These are phyloP conservation scores for Oreochromis grahami DNA, from an alignment of 2,797 vertebrate genomes.

Conservation along the genomic window DNA sequence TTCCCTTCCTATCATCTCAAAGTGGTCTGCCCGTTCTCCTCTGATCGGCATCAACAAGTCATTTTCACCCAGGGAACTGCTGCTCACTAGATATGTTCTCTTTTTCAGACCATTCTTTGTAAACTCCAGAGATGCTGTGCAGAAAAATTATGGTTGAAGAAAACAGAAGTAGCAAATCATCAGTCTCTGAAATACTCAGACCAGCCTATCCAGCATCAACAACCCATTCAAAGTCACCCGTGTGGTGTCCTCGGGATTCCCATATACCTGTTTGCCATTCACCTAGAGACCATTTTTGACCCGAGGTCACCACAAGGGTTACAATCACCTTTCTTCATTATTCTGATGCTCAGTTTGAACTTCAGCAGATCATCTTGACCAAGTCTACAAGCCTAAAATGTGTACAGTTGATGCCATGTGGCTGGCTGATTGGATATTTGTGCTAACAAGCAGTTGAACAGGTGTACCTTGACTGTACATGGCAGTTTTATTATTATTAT, in stretches of 20 bases:
- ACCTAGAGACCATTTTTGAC: too few relatives aligned
- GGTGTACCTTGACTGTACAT: background rate
- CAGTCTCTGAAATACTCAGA: background rate
- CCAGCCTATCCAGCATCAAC: background rate
- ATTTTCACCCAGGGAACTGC: background rate
- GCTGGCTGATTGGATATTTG: background rate
- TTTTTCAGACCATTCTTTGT: background rate
- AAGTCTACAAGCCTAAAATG: background rate
- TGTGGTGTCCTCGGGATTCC: too few relatives aligned
- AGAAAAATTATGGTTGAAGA: background rate
- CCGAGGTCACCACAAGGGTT: too few relatives aligned
- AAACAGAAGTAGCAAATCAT: background rate
- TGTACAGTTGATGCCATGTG: background rate
- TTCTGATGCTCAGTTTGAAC: background rate
- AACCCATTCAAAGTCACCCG: background rate
- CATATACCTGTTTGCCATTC: too few relatives aligned
- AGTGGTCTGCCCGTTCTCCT: background rate
- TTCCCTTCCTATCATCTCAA: background rate
- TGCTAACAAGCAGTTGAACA: background rate
- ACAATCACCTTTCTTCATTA: background rate
- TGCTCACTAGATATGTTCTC: background rate
- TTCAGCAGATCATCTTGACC: background rate
- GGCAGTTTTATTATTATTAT: background rate
- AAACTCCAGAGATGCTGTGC: background rate
- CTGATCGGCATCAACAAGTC: background rate